These are phyloP conservation scores for Polymixis lichenea DNA, from an alignment of 2,888 invertebrate species.

Conservation along the genomic window DNA sequence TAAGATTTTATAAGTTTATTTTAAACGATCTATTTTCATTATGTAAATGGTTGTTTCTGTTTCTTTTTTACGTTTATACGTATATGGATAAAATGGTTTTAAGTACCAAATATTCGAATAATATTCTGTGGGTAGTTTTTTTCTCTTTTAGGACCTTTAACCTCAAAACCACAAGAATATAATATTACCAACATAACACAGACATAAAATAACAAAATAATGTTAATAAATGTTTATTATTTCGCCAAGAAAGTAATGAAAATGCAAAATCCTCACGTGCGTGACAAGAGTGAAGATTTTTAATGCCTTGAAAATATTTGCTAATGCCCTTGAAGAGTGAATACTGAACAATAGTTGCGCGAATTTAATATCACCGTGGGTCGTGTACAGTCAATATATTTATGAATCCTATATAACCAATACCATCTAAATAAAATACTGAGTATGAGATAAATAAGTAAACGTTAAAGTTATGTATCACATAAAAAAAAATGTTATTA, in stretches of 20 bases:
- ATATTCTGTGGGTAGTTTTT: background rate
- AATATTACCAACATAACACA: background rate
- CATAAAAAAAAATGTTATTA: background rate
- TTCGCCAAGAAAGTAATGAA: constrained; percentile 67
- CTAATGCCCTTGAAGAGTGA: constrained; percentile 29
- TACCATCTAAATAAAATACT: background rate
- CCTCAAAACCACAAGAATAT: background rate
- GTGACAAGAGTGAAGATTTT: constrained; percentile 64
- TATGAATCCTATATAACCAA: constrained; percentile 2
- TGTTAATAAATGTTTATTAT: constrained; percentile 66
- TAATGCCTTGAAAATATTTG: constrained; percentile 42
- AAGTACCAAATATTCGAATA: background rate
- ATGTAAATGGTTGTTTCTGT: no score
- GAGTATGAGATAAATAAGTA: background rate
- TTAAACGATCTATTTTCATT: no score
- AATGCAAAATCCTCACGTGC: constrained; percentile 72
- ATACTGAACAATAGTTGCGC: constrained; percentile 31
- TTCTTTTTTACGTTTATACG: background rate
- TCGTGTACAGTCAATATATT: constrained; percentile 10
- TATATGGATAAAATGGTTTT: background rate
- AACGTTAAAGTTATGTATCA: background rate
- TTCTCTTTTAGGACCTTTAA: background rate
- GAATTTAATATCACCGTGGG: background rate
- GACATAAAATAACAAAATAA: constrained; percentile 2
- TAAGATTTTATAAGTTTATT: background rate